These are phyloP conservation scores for Engraulis encrasicolus DNA, from an alignment of 2,113 vertebrate genomes.

Conservation along the genomic window DNA sequence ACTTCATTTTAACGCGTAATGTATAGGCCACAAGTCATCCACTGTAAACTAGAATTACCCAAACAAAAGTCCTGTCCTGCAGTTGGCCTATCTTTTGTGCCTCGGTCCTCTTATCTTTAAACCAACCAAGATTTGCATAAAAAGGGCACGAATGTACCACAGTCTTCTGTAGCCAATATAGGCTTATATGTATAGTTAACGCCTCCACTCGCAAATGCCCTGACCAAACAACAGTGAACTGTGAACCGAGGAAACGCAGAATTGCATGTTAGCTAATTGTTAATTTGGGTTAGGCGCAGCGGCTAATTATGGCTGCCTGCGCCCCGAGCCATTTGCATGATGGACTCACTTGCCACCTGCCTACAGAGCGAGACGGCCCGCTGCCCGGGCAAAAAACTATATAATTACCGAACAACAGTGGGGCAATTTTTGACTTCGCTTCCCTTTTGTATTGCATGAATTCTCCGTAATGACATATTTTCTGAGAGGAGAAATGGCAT, in stretches of 20 bases:
- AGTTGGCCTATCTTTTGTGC: no score
- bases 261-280: conserved; percentile 99
- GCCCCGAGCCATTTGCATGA: conserved; percentile 99
- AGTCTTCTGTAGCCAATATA: no score
- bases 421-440: conserved; percentile 97
- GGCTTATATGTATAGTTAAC: no score
- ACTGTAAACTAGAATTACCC: no score
- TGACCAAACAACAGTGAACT: conserved; percentile 94
- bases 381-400: conserved; percentile 98
- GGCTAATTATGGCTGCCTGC: conserved; percentile 95
- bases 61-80: no score
- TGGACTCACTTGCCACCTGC: conserved; percentile 99
- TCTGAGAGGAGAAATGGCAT: conserved; percentile 98
- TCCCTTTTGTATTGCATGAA: conserved; percentile 98
- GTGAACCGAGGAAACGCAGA: conserved; percentile 83
- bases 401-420: conserved; percentile 99
- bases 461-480: conserved; percentile 99
- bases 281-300: conserved; percentile 97
- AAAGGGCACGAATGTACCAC: no score
- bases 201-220: conserved; percentile 70
- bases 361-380: conserved; percentile 88
- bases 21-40: no score
- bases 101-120: no score
- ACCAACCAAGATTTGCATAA: no score
- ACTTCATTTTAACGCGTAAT: no score